Base-by-base conservation (phyloP, 37 sponge, comb jelly and placozoan genomes). In the Chondrosia reniformis region DNA sequence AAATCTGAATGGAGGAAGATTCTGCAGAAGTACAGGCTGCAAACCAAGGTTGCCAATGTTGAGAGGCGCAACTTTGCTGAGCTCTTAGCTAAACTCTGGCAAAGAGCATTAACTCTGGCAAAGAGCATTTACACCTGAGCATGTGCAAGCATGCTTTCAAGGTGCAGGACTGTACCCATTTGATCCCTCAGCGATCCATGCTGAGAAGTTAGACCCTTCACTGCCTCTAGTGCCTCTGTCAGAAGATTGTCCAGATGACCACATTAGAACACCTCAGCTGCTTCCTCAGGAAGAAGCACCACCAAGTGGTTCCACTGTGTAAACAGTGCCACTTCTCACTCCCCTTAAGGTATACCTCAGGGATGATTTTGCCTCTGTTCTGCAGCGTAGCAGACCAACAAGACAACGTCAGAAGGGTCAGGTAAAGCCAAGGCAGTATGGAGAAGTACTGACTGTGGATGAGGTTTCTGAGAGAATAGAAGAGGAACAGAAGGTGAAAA, bases 391-490 rank as follows among this genome's bases (percentile, higher is more conserved):
- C 52, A 49, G 15, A 49, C 52, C 52, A 49, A 19, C 52, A 49
- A 49, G 52, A 49, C 52, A 49, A 49, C 52, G 52, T 19, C 52
- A 76, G 8, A 84, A 78, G 33, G 28, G 37, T 30, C 46, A 61
- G 33, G 2, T 27, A 40, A 82, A 71, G 64, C 82, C 79, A 9
- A 30, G 33, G 34, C 76, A 65, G 22, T 84, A 84, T 76, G 84
- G 84, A 25, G 84, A 83, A 30, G 84, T 63, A 42, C 66, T 83
- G 1, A 78, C 85, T 19, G 3, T 54, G 24, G 85, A 84, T 84
- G 79, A 84, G n/a, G 24, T 78, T 4, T 58, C 19, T 84, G 62
- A 77, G 17, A 78, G 73, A 61, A 33, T 77, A 3, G 52, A 33
- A 56, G 63, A 77, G 36, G 79, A 56, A 77, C 39, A 77, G 41